Evolutionary conservation across 2,113 vertebrate species (phyloP).

Genomic region (Elgaria multicarinata): DNA sequence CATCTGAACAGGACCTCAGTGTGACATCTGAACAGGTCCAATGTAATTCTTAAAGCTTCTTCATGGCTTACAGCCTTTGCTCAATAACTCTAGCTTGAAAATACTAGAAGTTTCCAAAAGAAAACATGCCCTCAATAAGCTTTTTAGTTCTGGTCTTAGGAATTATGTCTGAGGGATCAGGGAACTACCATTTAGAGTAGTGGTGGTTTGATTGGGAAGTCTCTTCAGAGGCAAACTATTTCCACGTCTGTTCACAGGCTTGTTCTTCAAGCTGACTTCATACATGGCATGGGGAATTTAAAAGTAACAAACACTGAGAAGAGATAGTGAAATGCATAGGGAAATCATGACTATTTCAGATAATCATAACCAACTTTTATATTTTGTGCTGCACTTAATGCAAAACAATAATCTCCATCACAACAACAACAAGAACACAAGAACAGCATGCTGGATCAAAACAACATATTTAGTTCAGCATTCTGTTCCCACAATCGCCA

Average conservation of each 20-base stretch:
- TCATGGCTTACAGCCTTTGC: neutral
- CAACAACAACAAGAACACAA: no score
- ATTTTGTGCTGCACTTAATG: neutral
- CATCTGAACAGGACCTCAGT: no score
- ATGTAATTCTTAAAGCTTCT: neutral
- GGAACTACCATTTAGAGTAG: neutral
- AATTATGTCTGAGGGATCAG: neutral
- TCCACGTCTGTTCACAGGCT: neutral
- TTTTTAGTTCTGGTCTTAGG: neutral
- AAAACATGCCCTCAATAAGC: neutral
- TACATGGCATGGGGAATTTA: conserved; percentile 15
- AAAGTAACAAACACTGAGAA: neutral
- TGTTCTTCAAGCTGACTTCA: neutral
- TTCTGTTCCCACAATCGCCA: neutral
- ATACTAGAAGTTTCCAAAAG: neutral
- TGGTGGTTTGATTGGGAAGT: neutral
- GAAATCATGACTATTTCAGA: neutral
- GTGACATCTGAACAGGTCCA: no score
- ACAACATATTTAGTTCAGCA: no score
- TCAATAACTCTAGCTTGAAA: neutral
- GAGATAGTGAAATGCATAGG: neutral
- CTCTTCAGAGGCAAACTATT: neutral
- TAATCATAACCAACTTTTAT: neutral
- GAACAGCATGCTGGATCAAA: no score
- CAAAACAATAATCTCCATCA: neutral